Base-by-base conservation (phyloP, 1,140 invertebrate species). In the Mercenaria mercenaria region DNA sequence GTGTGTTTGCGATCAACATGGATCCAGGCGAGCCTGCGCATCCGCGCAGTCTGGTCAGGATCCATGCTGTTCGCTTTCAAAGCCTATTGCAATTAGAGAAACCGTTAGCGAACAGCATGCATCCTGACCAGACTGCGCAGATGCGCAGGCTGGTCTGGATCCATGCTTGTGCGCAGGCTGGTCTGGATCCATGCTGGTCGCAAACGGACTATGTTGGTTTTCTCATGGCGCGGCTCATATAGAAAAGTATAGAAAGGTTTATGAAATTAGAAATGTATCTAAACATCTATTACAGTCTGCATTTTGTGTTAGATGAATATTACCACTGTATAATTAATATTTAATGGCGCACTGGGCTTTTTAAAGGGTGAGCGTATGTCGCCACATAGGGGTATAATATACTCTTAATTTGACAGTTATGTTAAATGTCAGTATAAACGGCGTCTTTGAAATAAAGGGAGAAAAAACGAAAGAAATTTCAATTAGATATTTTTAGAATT, bases 371-470 rank as follows among this genome's bases (percentile, higher is more conserved):
- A 79, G 47, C 2, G n/a, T 59, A 29, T 79, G 76, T 79, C 76
- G 76, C 76, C 76, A 37, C 29, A 23, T 29, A 23, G 6, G 47
- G 47, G 32, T 79, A 79, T 59, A 79, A 37, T 79, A 52, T 56
- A 56, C 34, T 50, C 29, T 79, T 56, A 50, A 79, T 79, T 52
- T 79, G 76, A 79, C 76, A 79, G 76, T 79, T 79, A 79, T 79
- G 76, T 79, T 79, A 52, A 37, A 37, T n/a, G 56, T 32, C 23
- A 79, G 29, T 59, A 79, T 79, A 79, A 59, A 79, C 47, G 76
- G 76, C 76, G 76, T 52, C 76, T 52, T 29, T 18, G 23, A 72
- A 72, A 72, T 72, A 72, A 72, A 39, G 34, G 23, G 18, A 67
- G 10, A 56, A 56, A n/a, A 56, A 64, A 64, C 10, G 20, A 29